A percentile compares a stretch with the other conserved stretches of the same genome.
Conservation (phyloP, 92 coral and sea anemone species). For the Zoanthus sociatus region DNA sequence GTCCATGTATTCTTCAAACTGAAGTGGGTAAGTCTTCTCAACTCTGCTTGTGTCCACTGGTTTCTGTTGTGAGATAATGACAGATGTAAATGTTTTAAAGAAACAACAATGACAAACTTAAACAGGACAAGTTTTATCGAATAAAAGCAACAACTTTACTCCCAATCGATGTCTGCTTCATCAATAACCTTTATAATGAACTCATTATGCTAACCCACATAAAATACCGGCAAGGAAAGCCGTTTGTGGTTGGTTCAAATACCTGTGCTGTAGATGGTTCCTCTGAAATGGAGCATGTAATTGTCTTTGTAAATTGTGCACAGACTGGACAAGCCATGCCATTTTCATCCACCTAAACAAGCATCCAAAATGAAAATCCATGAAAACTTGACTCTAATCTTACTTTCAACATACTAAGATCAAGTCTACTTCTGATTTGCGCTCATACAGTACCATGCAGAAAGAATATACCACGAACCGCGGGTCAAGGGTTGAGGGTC, state of each 20-base stretch:
- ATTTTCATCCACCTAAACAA: conserved; percentile 40
- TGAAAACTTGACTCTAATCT: neutral
- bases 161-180: neutral
- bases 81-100: neutral
- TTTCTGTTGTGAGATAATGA: conserved; percentile 39
- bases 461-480: no score
- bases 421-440: neutral
- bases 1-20: conserved; percentile 51
- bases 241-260: neutral
- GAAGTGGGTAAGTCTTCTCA: conserved; percentile 26
- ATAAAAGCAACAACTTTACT: neutral
- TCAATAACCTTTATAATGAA: neutral
- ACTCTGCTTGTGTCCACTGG: neutral
- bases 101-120: neutral
- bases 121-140: neutral
- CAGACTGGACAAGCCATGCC: conserved; percentile 51
- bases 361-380: conserved; percentile 19
- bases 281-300: conserved; percentile 36
- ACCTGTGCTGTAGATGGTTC: conserved; percentile 16
- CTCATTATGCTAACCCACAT: neutral
- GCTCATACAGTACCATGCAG: no score
- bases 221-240: neutral
- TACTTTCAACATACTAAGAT: neutral
- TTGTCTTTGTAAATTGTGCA: conserved; percentile 15
- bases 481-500: no score